Base-by-base conservation (phyloP, 1,140 invertebrate species). In the Orussus abietinus region DNA sequence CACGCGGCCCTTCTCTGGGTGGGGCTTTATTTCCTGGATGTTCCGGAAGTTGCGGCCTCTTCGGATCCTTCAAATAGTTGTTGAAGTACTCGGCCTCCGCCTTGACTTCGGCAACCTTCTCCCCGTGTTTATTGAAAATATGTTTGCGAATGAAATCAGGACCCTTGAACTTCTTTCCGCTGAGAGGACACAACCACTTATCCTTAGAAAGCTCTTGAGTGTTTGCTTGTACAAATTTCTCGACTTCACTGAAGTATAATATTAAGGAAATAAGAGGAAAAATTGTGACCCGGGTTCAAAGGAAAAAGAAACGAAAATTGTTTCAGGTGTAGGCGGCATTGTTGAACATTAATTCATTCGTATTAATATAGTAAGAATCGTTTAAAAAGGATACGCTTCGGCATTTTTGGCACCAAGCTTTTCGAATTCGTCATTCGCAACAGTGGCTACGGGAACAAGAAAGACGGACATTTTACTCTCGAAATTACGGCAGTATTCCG, bases 61-160 rank as follows among this genome's bases (percentile, higher is more conserved):
- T 96, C 1, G 93, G 86, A 76, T 99, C 96, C 28, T 83, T 78
- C 42, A 99, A 75, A 74, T 98, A 99, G 68, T 96, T 97, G 70
- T 99, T 99, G 74, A 98, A 99, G 71, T 94, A 99, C 45, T 92
- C 81, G 30, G 93, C 93, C 75, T 98, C 95, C 57, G 93, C 92
- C 49, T 90, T 90, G 0, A 98, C 95, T 73, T 98, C 93, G 11
- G 97, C 90, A 13, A 99, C 84, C 73, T 98, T 97, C 55, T 99
- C 96, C 0, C 69, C 82, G 63, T 99, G 95, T 61, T 99, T 99
- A 65, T 97, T 98, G 51, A 94, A 89, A 29, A 99, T 96, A 65
- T 99, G 96, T 66, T 99, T 99, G 20, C 92, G 83, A 9, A 99
- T 95, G 74, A 98, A 99, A 62, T 99, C 96, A 0, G 96, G 94